phyloP scores from a whole-genome alignment of 2,797 vertebrate genomes.

The Xerus rutilus region DNA sequence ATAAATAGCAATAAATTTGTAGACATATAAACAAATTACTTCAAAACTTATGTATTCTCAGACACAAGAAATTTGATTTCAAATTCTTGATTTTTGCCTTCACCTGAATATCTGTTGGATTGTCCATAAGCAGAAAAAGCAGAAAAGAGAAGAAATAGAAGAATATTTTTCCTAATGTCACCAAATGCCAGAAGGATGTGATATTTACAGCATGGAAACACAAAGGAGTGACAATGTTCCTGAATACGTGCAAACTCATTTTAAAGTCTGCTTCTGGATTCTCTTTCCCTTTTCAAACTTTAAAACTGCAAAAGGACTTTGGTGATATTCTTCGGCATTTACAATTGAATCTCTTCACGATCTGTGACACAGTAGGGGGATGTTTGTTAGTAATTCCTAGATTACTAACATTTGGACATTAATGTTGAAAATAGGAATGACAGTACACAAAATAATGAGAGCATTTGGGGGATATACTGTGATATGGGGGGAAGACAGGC shows the following conservation, averaged over 20 bases:
- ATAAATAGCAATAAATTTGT: background rate
- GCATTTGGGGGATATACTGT: accelerated
- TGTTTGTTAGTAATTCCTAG: background rate
- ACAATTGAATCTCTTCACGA: background rate
- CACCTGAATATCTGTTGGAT: background rate
- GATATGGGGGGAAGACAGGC: background rate
- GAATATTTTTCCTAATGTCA: background rate
- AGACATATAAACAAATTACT: background rate
- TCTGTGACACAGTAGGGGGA: background rate
- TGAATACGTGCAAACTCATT: accelerated
- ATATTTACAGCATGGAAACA: accelerated
- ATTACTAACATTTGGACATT: background rate
- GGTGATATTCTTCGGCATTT: background rate
- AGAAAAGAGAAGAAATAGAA: background rate
- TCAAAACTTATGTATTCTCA: background rate
- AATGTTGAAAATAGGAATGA: background rate
- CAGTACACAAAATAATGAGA: background rate
- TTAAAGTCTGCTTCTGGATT: background rate
- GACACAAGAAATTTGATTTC: background rate
- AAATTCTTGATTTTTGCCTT: background rate
- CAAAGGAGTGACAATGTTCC: accelerated
- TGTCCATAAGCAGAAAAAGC: accelerated
- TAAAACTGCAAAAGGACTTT: background rate
- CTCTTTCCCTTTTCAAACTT: background rate
- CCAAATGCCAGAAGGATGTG: background rate